Evolutionary conservation across 1,140 invertebrate species (phyloP), one percentile per base, ranked within the genome.

Genomic region (Drosophila neocordata): DNA sequence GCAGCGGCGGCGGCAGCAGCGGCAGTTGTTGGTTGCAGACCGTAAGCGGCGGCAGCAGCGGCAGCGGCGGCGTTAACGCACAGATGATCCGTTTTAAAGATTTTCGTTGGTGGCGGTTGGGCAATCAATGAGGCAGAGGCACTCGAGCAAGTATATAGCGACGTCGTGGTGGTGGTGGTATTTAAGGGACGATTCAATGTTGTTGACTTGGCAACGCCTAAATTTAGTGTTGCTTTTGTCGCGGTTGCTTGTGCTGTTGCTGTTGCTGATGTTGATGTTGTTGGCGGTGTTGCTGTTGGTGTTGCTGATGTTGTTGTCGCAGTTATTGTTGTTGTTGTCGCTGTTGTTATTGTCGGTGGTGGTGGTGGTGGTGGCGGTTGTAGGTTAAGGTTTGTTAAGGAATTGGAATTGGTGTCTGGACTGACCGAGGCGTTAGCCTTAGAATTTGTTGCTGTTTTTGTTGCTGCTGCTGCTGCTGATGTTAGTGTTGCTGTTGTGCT

Each of bases 321-420:
- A 13, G 34, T 67, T 37, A n/a, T 34, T 34, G 31, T 3, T 38
- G 18, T 27, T 51, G 61, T 51, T 59, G 51, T 9, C 35, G 24
- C 35, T 48, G 22, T 15, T 69, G 73, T 24, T 65, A 55, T 9
- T 15, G 59, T 12, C 61, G 35, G 65, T 20, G 56, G 65, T 35
- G 73, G 72, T 56, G 53, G 64, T 35, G 64, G 58, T 51, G 69
- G 53, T 20, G 62, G 69, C 53, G 53, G 65, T 41, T 69, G 62
- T 20, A 53, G 59, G 15, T 53, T 37, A 48, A 59, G 48, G 62
- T 37, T 72, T 52, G 37, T 65, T 68, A 76, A 69, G 61, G 58
- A 74, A 56, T 93, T 99, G 97, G 94, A 98, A 97, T 96, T 98
- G 97, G 96, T 98, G 94, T 56, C 34, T 37, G 31, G 18, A 52